Percentiles rank a stretch among this genome's conserved stretches.
phyloP scores from a whole-genome alignment of 2,113 vertebrate species.

The Mastomys natalensis region DNA sequence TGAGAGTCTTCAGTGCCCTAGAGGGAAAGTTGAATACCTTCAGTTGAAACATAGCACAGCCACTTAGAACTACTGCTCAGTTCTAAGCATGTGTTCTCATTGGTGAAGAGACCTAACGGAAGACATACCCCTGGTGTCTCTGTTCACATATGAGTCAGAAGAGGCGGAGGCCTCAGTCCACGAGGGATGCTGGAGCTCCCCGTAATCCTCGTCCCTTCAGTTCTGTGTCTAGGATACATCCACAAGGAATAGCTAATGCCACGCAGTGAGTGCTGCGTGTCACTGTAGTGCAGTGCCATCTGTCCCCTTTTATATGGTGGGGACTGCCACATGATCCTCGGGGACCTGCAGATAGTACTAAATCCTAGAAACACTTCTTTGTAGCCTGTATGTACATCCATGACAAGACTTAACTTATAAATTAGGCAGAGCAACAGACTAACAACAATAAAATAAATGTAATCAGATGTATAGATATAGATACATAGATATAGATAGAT shows the following conservation, averaged over 20 bases:
- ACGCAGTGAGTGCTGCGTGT: background rate
- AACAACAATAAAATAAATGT: background rate
- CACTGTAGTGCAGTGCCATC: accelerated
- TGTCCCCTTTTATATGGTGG: too few relatives aligned
- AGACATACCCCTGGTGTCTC: background rate
- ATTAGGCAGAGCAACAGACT: background rate
- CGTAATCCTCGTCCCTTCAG: background rate
- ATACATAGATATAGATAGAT: too few relatives aligned
- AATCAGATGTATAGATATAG: background rate
- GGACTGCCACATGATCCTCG: background rate
- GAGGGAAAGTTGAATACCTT: background rate
- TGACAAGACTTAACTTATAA: background rate
- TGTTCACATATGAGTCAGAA: background rate
- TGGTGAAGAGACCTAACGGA: background rate
- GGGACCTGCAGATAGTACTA: background rate
- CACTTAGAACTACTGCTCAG: slow-evolving; percentile 12
- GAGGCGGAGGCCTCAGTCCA: background rate
- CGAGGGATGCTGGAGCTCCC: background rate
- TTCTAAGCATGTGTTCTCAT: background rate
- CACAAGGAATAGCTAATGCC: background rate
- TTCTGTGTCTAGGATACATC: background rate
- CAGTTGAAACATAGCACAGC: background rate
- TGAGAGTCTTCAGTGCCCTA: background rate
- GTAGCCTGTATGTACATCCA: too few relatives aligned
- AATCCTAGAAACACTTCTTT: background rate